Conservation (phyloP, 1,140 invertebrate genomes). For the Platyura marginata region DNA sequence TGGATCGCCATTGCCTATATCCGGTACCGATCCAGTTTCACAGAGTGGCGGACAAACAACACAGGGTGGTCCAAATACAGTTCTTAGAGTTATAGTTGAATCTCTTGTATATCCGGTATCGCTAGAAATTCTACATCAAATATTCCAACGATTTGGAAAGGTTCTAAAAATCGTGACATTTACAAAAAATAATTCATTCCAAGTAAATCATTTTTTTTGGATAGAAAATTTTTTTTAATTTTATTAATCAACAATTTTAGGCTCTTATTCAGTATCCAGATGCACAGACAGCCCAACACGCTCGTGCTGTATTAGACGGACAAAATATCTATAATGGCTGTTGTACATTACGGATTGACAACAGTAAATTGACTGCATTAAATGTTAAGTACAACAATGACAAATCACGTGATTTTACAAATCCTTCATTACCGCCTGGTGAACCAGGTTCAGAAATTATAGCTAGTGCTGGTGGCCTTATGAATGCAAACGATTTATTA, state of each 20-base stretch:
- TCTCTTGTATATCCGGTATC: slow-evolving; percentile 97
- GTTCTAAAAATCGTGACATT: slow-evolving; percentile 98
- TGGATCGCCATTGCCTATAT: slow-evolving; percentile 21
- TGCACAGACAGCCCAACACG: slow-evolving; percentile 85
- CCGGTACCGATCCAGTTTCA: slow-evolving; percentile 11
- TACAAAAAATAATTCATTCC: slow-evolving; percentile 98
- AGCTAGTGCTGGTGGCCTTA: slow-evolving; percentile 37
- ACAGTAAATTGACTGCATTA: slow-evolving; percentile 90
- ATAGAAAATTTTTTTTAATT: not conserved
- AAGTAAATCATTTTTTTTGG: slow-evolving; percentile 9
- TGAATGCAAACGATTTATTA: slow-evolving; percentile 37
- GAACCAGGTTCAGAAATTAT: slow-evolving; percentile 52
- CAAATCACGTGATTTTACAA: slow-evolving; percentile 97
- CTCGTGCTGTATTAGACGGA: slow-evolving; percentile 87
- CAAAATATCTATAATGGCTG: slow-evolving; percentile 99
- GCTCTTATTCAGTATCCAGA: slow-evolving; percentile 97
- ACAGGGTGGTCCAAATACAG: slow-evolving; percentile 85
- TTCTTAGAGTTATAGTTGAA: slow-evolving; percentile 93
- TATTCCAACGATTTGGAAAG: slow-evolving; percentile 95
- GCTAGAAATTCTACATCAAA: slow-evolving; percentile 90
- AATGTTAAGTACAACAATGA: slow-evolving; percentile 99
- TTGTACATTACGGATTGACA: slow-evolving; percentile 98
- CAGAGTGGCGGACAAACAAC: slow-evolving; percentile 25
- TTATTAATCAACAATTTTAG: too few species aligned
- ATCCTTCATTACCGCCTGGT: slow-evolving; percentile 87